Evolutionary conservation across 2,888 invertebrate genomes (phyloP).

Genomic region (Pantelozetes paolii): DNA sequence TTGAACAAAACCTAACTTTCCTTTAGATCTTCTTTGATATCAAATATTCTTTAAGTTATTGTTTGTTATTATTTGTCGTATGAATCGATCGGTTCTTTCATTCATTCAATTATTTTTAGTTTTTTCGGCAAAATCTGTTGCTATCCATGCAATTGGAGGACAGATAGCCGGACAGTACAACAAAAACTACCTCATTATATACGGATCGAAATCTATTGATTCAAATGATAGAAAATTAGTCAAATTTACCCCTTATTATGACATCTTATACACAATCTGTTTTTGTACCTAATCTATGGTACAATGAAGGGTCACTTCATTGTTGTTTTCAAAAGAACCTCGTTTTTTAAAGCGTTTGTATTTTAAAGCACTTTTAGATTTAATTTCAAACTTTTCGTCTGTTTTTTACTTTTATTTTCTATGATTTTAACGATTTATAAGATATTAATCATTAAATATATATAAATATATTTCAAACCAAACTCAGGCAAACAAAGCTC

Average conservation of each 20-base stretch:
- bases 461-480: conserved; percentile 11
- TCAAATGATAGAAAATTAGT: conserved; percentile 19
- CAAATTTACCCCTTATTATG: not conserved
- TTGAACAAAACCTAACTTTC: too few relatives aligned
- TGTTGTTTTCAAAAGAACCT: not conserved
- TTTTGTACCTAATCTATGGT: not conserved
- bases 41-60: not conserved
- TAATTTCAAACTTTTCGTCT: not conserved
- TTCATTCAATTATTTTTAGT: not conserved
- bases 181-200: conserved; percentile 33
- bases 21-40: not conserved
- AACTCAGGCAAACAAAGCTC: conserved; percentile 34
- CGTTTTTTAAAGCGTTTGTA: not conserved
- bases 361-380: not conserved
- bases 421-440: not conserved
- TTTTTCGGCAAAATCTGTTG: conserved; percentile 16
- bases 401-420: not conserved
- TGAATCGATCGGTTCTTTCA: not conserved
- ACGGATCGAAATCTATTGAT: not conserved
- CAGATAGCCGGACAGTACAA: conserved; percentile 33
- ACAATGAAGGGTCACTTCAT: not conserved
- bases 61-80: too few relatives aligned
- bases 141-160: not conserved
- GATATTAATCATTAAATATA: not conserved
- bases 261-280: not conserved